Base-by-base conservation (phyloP, 2,888 invertebrate species). In the Lagria hirta region DNA sequence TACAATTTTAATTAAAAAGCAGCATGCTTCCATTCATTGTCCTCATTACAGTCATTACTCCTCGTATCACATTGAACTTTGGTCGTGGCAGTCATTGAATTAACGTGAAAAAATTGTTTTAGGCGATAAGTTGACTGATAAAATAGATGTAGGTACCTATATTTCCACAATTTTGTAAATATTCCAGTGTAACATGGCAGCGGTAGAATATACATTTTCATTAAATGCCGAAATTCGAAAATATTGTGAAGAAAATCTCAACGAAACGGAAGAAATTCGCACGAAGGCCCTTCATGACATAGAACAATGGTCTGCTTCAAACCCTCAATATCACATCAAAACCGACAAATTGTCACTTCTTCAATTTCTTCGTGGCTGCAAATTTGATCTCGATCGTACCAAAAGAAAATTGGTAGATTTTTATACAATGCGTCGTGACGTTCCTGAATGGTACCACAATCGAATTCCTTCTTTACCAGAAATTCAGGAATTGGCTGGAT, bases 361-460 rank as follows among this genome's bases (percentile, higher is more conserved):
- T 11, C 70, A 77, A 11, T 84, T 83, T 62, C 58, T 84, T 30
- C 71, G 81, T 26, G 76, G 77, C 15, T 79, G 80, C 57, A 84
- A 84, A 65, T 82, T 76, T 57, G 71, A 82, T 55, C 42, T 77
- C 3, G 78, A 79, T 2, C 74, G 73, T 51, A 73, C 81, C 1
- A 79, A 82, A 58, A 64, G 55, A 32, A 83, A 82, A 62, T 60
- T 84, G 3, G 67, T 61, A 45, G 77, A 75, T 68, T 82, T 76
- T 61, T 78, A 80, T 55, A 68, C 67, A 26, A 78, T 83, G 72
- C 72, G 78, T 40, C 62, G 70, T 0, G 73, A 74, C 38, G 60
- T 75, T 16, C 71, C 76, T 0, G 80, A 82, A 61, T 84, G 83
- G 83, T 84, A 79, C 59, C 44, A 61, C 12, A 73, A 79, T 51